Percentiles rank a stretch among this genome's conserved stretches.
Evolutionary conservation across 2,888 invertebrate genomes (phyloP).

Genomic region (Acleris literana): DNA sequence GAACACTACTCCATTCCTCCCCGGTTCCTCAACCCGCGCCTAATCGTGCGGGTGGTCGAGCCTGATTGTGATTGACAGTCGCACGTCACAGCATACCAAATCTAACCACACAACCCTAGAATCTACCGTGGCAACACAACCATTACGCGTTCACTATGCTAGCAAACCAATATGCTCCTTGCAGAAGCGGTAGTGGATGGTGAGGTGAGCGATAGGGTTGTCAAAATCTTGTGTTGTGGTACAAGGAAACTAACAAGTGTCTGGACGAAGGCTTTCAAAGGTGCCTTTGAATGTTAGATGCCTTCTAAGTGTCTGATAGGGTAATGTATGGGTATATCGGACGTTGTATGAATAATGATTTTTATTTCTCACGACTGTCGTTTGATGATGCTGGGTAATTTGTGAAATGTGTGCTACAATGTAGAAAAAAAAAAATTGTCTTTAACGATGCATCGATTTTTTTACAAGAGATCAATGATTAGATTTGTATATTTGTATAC

Average conservation of each 20-base stretch:
- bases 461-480: too few species aligned
- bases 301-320: conserved; percentile 31
- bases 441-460: too few species aligned
- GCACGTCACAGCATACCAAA: conserved; percentile 39
- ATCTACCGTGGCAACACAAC: not conserved
- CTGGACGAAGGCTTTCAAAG: conserved; percentile 31
- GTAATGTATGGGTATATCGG: conserved; percentile 32
- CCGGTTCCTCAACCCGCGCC: conserved; percentile 26
- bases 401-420: not conserved
- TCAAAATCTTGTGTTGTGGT: not conserved
- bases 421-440: too few species aligned
- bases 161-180: not conserved
- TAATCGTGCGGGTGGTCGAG: conserved; percentile 44
- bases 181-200: not conserved
- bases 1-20: conserved; percentile 15
- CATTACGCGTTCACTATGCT: conserved; percentile 1
- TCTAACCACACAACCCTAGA: conserved; percentile 12
- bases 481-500: too few species aligned
- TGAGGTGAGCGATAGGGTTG: not conserved
- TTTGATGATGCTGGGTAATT: not conserved
- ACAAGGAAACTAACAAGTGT: conserved; percentile 22
- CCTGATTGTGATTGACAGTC: conserved; percentile 44
- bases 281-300: conserved; percentile 26
- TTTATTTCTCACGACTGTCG: conserved; percentile 22
- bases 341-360: conserved; percentile 31